phyloP scores from a whole-genome alignment of 2,113 vertebrate genomes.

The Aepyceros melampus region DNA sequence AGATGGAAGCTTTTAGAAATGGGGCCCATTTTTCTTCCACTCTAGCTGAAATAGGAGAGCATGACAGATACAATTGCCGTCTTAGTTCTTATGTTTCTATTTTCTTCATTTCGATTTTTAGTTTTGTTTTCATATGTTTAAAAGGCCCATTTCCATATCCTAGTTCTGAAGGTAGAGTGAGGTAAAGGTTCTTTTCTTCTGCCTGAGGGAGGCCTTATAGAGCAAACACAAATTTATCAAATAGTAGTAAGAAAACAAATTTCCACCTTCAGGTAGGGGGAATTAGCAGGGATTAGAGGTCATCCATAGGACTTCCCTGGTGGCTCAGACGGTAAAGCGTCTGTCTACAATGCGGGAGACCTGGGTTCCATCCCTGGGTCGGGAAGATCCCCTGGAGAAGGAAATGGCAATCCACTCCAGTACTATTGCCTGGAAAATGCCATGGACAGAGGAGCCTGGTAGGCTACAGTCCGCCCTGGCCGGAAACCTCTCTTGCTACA shows the following conservation, averaged over 20 bases:
- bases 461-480: neutral
- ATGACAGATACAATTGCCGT: neutral
- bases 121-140: neutral
- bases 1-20: slow-evolving; percentile 45
- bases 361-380: too few relatives aligned
- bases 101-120: neutral
- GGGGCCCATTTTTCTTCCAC: neutral
- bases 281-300: neutral
- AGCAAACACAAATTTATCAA: neutral
- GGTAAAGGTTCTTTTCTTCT: neutral
- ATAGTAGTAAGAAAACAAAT: neutral
- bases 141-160: neutral
- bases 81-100: neutral
- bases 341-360: too few relatives aligned
- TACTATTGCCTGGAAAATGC: too few relatives aligned
- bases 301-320: too few relatives aligned
- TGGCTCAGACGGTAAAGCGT: too few relatives aligned
- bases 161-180: neutral
- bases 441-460: too few relatives aligned
- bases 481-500: neutral
- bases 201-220: neutral
- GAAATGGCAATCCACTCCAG: too few relatives aligned
- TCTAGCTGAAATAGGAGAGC: neutral
- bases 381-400: too few relatives aligned
- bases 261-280: neutral